Evolutionary conservation across 2,888 invertebrate genomes (phyloP), one percentile per base, ranked within the genome.

Genomic region (Caenorhabditis sulstoni): DNA sequence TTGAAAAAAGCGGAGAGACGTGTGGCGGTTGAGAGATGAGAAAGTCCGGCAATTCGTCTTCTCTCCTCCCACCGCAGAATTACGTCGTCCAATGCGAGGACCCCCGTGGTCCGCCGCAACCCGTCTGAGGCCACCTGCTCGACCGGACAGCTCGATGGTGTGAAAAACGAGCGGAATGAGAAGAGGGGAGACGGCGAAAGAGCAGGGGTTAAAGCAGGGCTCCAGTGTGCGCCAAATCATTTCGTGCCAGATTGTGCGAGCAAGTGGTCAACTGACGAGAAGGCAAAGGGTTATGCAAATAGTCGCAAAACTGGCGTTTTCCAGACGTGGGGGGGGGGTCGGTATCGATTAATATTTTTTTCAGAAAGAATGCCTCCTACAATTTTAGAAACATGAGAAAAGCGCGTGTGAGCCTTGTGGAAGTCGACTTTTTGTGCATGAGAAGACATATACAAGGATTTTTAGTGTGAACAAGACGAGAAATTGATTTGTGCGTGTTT

Each of bases 91-190:
- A 14, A 29, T n/a, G 5, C 37, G 53, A 29, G 29, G 29, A 29
- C 29, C 53, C 53, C 50, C 44, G 62, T 49, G 58, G 73, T 57
- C 73, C 64, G 73, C 64, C 58, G 49, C 73, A 73, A 64, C 58
- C 50, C 57, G 64, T 64, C 57, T 44, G 23, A 35, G 57, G 73
- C 64, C 73, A 73, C 73, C 73, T 73, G 73, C 73, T 73, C 58
- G 49, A 50, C 57, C 35, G 47, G 66, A 49, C 41, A 29, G 44
- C 14, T 52, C 41, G 55, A 44, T 55, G 64, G 73, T 57, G 73
- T 73, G 73, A 73, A 73, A 73, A 73, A 73, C 23, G 73, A 64
- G 73, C 45, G 50, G 52, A 64, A 64, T 62, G 62, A 37, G 73
- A 45, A 39, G 16, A 11, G 23, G 12, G 11, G 50, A 22, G 9